phyloP scores from a whole-genome alignment of 2,888 invertebrate species.

The Maniola hyperantus region DNA sequence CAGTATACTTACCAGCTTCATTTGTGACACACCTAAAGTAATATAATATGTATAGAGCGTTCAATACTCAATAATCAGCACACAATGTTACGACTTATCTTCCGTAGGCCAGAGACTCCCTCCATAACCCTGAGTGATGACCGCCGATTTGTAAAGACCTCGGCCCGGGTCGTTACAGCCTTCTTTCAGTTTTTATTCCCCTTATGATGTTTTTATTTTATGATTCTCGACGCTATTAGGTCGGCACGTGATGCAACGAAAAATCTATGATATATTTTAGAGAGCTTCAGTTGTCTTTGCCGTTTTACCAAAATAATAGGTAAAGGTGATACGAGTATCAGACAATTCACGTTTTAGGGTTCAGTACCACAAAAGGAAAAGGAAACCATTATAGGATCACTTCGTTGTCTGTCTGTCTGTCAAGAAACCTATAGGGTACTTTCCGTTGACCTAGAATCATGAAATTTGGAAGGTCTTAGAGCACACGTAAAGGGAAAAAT shows the following conservation, averaged over 20 bases:
- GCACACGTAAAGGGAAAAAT: no score
- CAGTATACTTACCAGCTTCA: not conserved
- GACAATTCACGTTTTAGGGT: no score
- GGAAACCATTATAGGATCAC: no score
- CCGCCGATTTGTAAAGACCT: conserved; percentile 77
- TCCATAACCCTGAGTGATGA: conserved; percentile 77
- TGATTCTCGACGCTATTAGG: conserved; percentile 73
- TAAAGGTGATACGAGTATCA: no score
- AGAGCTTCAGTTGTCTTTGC: conserved; percentile 23
- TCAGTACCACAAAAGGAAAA: no score
- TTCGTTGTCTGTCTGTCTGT: no score
- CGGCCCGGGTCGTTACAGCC: conserved; percentile 68
- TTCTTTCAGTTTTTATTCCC: conserved; percentile 79
- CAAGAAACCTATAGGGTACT: no score
- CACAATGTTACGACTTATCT: conserved; percentile 78
- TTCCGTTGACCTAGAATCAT: no score
- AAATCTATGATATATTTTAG: conserved; percentile 51
- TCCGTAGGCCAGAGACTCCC: conserved; percentile 57
- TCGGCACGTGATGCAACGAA: conserved; percentile 62
- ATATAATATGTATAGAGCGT: conserved; percentile 56
- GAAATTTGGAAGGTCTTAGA: no score
- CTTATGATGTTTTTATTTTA: conserved; percentile 78
- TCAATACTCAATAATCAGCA: conserved; percentile 56
- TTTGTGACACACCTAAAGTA: conserved; percentile 48
- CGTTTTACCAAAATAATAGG: not conserved